These are phyloP conservation scores for Aphelenchoides besseyi DNA, from an alignment of 1,140 invertebrate genomes.

Conservation along the genomic window DNA sequence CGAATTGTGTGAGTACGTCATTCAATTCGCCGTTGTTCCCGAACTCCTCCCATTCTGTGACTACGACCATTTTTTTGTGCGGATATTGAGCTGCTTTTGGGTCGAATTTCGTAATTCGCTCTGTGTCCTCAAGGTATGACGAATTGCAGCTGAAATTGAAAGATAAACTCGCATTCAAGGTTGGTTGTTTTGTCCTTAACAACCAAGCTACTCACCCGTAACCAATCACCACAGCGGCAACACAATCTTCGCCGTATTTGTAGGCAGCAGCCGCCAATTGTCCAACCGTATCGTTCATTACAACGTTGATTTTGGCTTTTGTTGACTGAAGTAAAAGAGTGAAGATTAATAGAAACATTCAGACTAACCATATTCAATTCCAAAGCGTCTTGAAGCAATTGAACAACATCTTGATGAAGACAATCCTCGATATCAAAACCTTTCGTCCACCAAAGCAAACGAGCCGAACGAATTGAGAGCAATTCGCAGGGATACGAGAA, in stretches of 20 bases:
- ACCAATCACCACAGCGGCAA: slow-evolving; percentile 58
- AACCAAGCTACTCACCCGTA: slow-evolving; percentile 49
- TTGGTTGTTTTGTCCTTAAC: background rate
- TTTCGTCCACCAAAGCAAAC: slow-evolving; percentile 62
- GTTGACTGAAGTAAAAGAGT: slow-evolving; percentile 46
- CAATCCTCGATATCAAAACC: slow-evolving; percentile 62
- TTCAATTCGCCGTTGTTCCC: slow-evolving; percentile 55
- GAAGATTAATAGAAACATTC: slow-evolving; percentile 16
- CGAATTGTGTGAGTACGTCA: slow-evolving; percentile 58
- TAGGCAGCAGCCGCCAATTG: slow-evolving; percentile 60
- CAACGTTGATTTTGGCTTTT: slow-evolving; percentile 59
- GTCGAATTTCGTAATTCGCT: slow-evolving; percentile 59
- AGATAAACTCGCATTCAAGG: slow-evolving; percentile 20
- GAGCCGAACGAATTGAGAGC: slow-evolving; percentile 59
- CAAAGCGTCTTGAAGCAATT: slow-evolving; percentile 56
- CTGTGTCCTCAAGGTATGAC: slow-evolving; percentile 57
- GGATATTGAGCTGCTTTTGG: slow-evolving; percentile 43
- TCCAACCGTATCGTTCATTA: slow-evolving; percentile 62
- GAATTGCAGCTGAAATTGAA: slow-evolving; percentile 57
- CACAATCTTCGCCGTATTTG: slow-evolving; percentile 59
- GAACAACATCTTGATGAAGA: slow-evolving; percentile 59
- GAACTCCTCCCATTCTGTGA: slow-evolving; percentile 61
- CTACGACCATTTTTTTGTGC: slow-evolving; percentile 58
- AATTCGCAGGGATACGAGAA: slow-evolving; percentile 62
- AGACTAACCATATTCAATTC: slow-evolving; percentile 59